phyloP scores from a whole-genome alignment of 53 echinoderm and acorn worm genomes.

The Stichopus horrens region DNA sequence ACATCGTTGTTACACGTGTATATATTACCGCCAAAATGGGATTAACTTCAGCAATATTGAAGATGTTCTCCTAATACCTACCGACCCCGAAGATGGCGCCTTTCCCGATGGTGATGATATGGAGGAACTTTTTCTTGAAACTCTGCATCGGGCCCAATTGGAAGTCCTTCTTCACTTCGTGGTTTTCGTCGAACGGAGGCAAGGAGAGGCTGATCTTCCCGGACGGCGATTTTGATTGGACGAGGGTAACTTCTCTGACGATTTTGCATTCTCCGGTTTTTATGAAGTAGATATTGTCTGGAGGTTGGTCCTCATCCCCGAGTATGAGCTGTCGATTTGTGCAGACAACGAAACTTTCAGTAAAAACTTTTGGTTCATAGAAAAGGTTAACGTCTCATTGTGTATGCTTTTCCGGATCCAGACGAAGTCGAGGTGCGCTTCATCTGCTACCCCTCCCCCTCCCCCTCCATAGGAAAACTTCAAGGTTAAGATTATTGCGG shows the following conservation, averaged over 20 bases:
- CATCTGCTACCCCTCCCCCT: no score
- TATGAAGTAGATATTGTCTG: constrained; percentile 84
- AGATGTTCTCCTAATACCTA: constrained; percentile 12
- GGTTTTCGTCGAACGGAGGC: constrained; percentile 63
- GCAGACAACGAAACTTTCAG: background rate
- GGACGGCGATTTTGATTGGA: constrained; percentile 62
- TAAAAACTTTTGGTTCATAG: no score
- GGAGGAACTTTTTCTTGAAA: constrained; percentile 66
- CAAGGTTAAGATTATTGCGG: no score
- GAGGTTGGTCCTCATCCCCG: constrained; percentile 62
- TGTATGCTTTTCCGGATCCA: no score
- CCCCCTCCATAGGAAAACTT: no score
- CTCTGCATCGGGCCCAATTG: constrained; percentile 58
- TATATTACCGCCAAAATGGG: no score
- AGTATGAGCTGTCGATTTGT: constrained; percentile 67
- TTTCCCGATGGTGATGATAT: constrained; percentile 75
- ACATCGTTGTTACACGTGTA: no score
- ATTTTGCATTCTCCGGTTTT: constrained; percentile 86
- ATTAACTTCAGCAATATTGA: no score
- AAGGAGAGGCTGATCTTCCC: constrained; percentile 68
- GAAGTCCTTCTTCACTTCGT: constrained; percentile 59
- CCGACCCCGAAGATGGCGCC: constrained; percentile 94
- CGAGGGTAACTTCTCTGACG: constrained; percentile 69
- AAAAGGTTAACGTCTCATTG: no score
- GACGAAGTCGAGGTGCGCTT: no score